Percentiles rank a stretch among this genome's conserved stretches.
Conservation (phyloP, 2,888 invertebrate species). For the Zaprionus bogoriensis region DNA sequence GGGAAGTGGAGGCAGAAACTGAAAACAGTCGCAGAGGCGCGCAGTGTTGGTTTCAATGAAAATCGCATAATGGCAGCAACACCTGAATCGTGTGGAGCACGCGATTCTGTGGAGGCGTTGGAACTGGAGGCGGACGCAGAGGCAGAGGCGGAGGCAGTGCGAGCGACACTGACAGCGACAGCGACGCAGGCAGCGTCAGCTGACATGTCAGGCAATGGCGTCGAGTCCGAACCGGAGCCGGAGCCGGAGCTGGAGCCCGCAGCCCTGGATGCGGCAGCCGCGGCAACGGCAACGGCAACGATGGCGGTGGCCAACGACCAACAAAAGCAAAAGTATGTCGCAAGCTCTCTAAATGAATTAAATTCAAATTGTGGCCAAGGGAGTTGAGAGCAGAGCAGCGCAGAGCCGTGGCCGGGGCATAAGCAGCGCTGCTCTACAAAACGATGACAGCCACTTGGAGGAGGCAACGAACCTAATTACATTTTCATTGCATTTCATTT, state of each 20-base stretch:
- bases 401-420: background rate
- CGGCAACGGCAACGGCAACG: no score
- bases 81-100: conserved; percentile 70
- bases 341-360: conserved; percentile 40
- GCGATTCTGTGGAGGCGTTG: conserved; percentile 65
- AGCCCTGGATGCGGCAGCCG: conserved; percentile 29
- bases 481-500: conserved; percentile 38
- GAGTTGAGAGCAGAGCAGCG: background rate
- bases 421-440: background rate
- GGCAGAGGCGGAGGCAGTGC: conserved; percentile 29
- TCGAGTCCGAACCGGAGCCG: conserved; percentile 17
- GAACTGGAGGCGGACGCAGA: conserved; percentile 49
- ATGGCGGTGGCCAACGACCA: conserved; percentile 39
- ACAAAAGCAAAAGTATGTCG: conserved; percentile 70
- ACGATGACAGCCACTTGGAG: conserved; percentile 3
- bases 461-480: conserved; percentile 32
- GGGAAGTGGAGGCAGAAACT: conserved; percentile 11
- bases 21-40: conserved; percentile 25
- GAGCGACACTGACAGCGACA: conserved; percentile 11
- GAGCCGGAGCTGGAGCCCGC: conserved; percentile 34
- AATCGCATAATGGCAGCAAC: conserved; percentile 72
- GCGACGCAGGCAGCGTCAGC: conserved; percentile 19
- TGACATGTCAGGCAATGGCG: conserved; percentile 1
- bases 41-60: conserved; percentile 59
- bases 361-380: conserved; percentile 44